phyloP scores from a whole-genome alignment of 2,113 vertebrate species.

The Myotis yumanensis region DNA sequence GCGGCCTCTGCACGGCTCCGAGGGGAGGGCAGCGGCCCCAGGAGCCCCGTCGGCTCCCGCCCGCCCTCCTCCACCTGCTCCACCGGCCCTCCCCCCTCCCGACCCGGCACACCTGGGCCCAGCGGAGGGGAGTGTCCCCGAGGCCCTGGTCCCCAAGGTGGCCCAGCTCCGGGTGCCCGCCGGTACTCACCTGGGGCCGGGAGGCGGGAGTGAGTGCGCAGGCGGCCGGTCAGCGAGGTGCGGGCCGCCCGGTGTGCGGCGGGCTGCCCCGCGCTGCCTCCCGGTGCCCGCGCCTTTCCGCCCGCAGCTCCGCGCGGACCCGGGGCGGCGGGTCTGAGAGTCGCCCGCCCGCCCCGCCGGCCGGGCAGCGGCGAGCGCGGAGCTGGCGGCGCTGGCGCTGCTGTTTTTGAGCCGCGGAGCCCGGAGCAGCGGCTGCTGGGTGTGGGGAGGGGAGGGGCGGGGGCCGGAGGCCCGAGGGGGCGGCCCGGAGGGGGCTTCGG shows the following conservation, averaged over 20 bases:
- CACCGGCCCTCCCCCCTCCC: not conserved
- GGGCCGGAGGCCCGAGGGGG: slow-evolving; percentile 40
- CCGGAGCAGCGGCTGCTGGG: slow-evolving; percentile 25
- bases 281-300: not conserved
- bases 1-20: not conserved
- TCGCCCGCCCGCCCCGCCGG: slow-evolving; percentile 33
- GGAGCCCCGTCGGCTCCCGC: not conserved
- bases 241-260: not conserved
- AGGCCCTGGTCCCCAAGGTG: not conserved
- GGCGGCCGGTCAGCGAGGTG: not conserved
- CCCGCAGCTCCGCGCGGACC: not conserved
- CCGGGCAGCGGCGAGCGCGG: slow-evolving; percentile 30
- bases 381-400: slow-evolving; percentile 32
- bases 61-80: slow-evolving; percentile 50
- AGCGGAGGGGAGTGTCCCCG: not conserved
- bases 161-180: not conserved
- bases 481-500: slow-evolving; percentile 67
- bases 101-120: not conserved
- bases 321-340: slow-evolving; percentile 36
- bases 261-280: not conserved
- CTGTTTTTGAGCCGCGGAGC: slow-evolving; percentile 47
- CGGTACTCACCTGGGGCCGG: slow-evolving; percentile 68
- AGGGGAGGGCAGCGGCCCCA: no score
- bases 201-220: not conserved
- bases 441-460: slow-evolving; percentile 60